Evolutionary conservation across 2,797 vertebrate genomes (phyloP).

Genomic region (Mus caroli): DNA sequence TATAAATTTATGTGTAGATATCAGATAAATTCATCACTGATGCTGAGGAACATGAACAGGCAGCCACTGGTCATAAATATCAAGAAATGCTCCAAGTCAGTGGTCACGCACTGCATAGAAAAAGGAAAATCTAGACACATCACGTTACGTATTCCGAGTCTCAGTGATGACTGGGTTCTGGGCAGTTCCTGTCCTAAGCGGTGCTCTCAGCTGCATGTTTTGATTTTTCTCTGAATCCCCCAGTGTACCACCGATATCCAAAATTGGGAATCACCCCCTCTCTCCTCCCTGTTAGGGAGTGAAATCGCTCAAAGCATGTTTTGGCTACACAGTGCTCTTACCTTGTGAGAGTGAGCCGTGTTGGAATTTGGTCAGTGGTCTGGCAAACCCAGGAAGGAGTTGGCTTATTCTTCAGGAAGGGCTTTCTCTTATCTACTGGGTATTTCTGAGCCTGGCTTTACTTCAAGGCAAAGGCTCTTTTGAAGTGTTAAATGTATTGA

Average conservation of each 20-base stretch:
- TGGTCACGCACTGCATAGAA: not conserved
- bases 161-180: fast-evolving
- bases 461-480: slow-evolving; percentile 23
- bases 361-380: not conserved
- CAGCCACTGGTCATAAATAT: slow-evolving; percentile 9
- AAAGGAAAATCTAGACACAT: not conserved
- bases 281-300: slow-evolving; percentile 9
- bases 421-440: not conserved
- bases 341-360: not conserved
- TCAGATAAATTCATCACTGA: not conserved
- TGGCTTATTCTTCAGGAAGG: slow-evolving; percentile 34
- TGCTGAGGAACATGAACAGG: not conserved
- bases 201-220: not conserved
- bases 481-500: slow-evolving; percentile 8
- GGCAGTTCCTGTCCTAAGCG: not conserved
- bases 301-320: not conserved
- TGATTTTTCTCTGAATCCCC: not conserved
- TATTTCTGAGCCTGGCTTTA: slow-evolving; percentile 2
- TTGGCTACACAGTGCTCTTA: not conserved
- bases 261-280: not conserved
- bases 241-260: not conserved
- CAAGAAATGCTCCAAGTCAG: not conserved
- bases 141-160: not conserved
- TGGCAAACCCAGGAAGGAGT: not conserved
- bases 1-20: not conserved